These are phyloP conservation scores for Automeris io DNA, from an alignment of 2,888 invertebrate species.

Conservation along the genomic window DNA sequence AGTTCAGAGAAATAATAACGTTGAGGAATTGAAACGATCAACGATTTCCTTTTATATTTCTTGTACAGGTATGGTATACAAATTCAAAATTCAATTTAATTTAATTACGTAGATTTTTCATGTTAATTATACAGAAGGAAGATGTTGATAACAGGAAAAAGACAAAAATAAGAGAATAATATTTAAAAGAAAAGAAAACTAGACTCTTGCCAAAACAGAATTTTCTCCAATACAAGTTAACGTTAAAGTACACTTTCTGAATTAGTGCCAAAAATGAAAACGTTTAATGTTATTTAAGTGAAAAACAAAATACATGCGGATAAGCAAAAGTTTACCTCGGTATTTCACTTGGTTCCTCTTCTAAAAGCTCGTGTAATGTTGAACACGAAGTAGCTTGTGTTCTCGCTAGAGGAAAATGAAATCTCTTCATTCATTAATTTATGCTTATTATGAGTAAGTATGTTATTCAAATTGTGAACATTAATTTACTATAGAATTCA, in stretches of 20 bases:
- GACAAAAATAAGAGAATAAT: not conserved
- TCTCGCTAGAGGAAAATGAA: constrained; percentile 45
- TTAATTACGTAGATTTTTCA: not conserved
- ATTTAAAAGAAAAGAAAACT: not conserved
- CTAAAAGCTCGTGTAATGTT: constrained; percentile 67
- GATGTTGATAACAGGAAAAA: not conserved
- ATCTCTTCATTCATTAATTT: not conserved
- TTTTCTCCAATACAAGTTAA: not conserved
- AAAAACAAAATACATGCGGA: constrained; percentile 17
- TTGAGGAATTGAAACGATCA: not conserved
- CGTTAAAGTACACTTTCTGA: constrained; percentile 21
- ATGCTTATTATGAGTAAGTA: no score
- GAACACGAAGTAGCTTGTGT: constrained; percentile 74
- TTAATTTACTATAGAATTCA: no score
- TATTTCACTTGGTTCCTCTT: constrained; percentile 69
- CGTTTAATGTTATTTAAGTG: constrained; percentile 19
- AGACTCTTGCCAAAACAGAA: constrained; percentile 23
- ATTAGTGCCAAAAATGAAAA: constrained; percentile 31
- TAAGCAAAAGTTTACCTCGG: constrained; percentile 49
- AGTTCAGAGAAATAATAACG: not conserved
- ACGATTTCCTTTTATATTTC: not conserved
- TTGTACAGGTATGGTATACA: not conserved
- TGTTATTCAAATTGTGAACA: no score
- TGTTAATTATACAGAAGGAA: not conserved
- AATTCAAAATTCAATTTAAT: not conserved